phyloP scores from a whole-genome alignment of 1,140 invertebrate species.

The Agrilus planipennis region DNA sequence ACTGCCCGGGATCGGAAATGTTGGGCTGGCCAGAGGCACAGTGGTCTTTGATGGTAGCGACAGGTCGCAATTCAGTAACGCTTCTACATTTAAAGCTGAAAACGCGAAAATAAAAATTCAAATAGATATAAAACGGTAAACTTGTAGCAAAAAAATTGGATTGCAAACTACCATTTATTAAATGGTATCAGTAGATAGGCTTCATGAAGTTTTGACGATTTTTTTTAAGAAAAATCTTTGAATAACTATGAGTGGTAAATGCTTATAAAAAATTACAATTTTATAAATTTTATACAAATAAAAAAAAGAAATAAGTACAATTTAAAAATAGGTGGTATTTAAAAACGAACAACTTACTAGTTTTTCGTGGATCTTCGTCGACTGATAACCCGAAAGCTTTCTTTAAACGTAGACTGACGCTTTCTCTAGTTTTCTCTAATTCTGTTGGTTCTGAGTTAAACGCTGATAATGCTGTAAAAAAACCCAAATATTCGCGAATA shows the following conservation, averaged over 20 bases:
- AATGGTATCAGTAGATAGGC: too few species aligned
- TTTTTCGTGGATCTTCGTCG: constrained; percentile 25
- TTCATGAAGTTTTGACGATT: too few species aligned
- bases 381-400: constrained; percentile 29
- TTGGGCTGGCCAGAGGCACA: constrained; percentile 15
- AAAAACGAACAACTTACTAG: constrained; percentile 17
- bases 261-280: constrained; percentile 2
- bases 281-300: constrained; percentile 1
- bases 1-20: constrained; percentile 18
- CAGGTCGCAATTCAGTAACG: constrained; percentile 25
- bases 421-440: constrained; percentile 61
- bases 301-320: background rate
- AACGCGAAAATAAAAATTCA: constrained; percentile 2
- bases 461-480: constrained; percentile 28
- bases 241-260: too few species aligned
- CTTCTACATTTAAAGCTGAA: constrained; percentile 25
- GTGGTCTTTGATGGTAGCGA: constrained; percentile 16
- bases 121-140: constrained; percentile 1
- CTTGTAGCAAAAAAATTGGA: background rate
- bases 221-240: too few species aligned
- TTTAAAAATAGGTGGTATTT: background rate
- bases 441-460: constrained; percentile 57
- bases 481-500: too few species aligned
- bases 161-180: too few species aligned
- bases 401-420: constrained; percentile 58